Base-by-base conservation (phyloP, 2,888 invertebrate genomes). In the Hyles lineata region DNA sequence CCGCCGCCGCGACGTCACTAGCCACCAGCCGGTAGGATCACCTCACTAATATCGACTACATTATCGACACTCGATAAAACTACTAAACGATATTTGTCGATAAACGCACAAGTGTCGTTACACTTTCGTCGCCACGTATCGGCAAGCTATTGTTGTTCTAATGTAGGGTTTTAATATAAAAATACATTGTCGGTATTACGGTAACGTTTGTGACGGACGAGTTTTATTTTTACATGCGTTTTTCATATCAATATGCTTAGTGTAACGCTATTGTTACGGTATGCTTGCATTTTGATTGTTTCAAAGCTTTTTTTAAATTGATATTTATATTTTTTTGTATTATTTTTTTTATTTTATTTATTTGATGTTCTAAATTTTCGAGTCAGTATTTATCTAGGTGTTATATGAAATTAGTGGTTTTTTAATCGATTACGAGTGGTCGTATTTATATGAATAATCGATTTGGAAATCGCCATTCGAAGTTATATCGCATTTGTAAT, bases 211-310 rank as follows among this genome's bases (percentile, higher is more conserved):
- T 70, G 60, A 73, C 35, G 35, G n/a, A 63, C 71, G 29, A 67
- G 76, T 78, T 84, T 86, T 85, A 84, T 86, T 89, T 84, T 86
- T 85, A 83, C 86, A 87, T 83, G 81, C 84, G 80, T 72, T 79
- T 86, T 85, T 89, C 90, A 90, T 91, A 91, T 91, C 91, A 83
- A 87, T 87, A 83, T 83, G 90, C 90, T 90, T 90, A 85, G 82
- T 86, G 81, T 78, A 81, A 84, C 81, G 85, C 81, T 80, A 79
- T 73, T 76, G 75, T 78, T 73, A 74, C 71, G 74, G 74, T 79
- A 81, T 80, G 90, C 89, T 90, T 90, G 86, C 87, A 86, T 85
- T 83, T 80, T 79, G 78, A 85, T 82, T 82, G 81, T 79, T 82
- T 82, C 81, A 76, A 70, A 70, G 55, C 58, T 62, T 71, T 76